Conservation (phyloP, 1,140 invertebrate species). For the Lepidotrigona ventralis region DNA sequence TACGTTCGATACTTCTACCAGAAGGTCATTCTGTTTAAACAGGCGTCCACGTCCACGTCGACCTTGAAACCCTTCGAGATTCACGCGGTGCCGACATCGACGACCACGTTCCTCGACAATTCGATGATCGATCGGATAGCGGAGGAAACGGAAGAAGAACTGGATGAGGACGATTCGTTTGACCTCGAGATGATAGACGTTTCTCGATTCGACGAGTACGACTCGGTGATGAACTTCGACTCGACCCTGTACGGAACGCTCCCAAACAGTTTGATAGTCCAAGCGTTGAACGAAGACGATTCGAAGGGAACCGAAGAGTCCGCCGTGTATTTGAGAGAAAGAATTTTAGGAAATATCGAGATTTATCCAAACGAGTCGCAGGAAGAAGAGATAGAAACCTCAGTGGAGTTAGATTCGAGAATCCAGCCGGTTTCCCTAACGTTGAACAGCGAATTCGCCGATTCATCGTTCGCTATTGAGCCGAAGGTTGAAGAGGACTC, state of each 20-base stretch:
- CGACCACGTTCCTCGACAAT: conserved; percentile 4
- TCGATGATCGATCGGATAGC: not conserved
- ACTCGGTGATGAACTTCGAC: not conserved
- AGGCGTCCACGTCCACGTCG: not conserved
- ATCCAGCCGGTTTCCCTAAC: not conserved
- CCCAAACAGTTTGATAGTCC: not conserved
- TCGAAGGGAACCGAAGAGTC: too few species aligned
- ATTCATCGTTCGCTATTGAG: not conserved
- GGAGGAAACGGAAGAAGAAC: not conserved
- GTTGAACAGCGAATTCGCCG: not conserved
- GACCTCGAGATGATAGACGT: not conserved
- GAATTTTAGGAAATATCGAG: not conserved
- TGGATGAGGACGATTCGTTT: not conserved
- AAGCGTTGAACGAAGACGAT: not conserved
- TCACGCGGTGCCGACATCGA: conserved; percentile 9
- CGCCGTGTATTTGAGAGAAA: not conserved
- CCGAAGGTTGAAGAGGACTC: not conserved
- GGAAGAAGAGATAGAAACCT: not conserved
- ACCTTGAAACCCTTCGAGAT: conserved; percentile 27
- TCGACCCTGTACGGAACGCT: fast-evolving
- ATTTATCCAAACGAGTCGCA: not conserved
- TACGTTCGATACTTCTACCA: not conserved
- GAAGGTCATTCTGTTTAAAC: not conserved
- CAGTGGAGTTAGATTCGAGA: not conserved
- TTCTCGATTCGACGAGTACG: not conserved